Evolutionary conservation across 2,113 vertebrate species (phyloP).

Genomic region (Cyanoderma ruficeps): DNA sequence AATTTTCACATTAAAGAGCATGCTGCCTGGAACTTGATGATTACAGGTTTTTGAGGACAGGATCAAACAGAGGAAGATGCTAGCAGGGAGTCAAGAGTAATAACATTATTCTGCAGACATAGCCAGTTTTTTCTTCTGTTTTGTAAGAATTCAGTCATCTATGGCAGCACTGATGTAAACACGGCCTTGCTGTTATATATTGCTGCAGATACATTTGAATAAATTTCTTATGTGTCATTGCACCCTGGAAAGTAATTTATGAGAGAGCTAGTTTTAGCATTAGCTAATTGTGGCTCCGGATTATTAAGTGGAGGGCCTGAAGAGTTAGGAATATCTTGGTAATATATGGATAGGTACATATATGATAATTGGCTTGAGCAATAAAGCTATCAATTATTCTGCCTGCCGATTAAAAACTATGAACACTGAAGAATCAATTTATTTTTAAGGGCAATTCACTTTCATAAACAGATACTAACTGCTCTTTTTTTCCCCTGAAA

Average conservation of each 20-base stretch:
- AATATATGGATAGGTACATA: background rate
- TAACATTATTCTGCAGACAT: conserved; percentile 47
- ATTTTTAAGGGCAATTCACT: conserved; percentile 38
- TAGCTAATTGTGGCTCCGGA: background rate
- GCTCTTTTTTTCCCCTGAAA: background rate
- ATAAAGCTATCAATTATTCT: conserved; percentile 49
- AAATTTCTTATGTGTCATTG: background rate
- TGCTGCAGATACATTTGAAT: background rate
- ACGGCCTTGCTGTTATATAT: background rate
- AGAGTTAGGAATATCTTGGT: conserved; percentile 29
- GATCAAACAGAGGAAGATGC: conserved; percentile 63
- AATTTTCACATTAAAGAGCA: conserved; percentile 71
- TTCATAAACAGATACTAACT: conserved; percentile 16
- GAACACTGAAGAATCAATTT: conserved; percentile 52
- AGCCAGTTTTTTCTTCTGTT: conserved; percentile 21
- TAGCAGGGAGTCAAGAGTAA: conserved; percentile 49
- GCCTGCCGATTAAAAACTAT: conserved; percentile 28
- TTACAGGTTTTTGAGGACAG: conserved; percentile 48
- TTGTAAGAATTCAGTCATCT: conserved; percentile 32
- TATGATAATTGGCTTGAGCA: background rate
- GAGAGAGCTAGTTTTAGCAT: conserved; percentile 8
- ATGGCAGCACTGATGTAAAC: background rate
- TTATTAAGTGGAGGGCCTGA: background rate
- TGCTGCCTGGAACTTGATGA: conserved; percentile 60
- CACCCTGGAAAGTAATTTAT: background rate